These are phyloP conservation scores for Syngnathus floridae DNA, from an alignment of 2,113 vertebrate genomes.

Conservation along the genomic window DNA sequence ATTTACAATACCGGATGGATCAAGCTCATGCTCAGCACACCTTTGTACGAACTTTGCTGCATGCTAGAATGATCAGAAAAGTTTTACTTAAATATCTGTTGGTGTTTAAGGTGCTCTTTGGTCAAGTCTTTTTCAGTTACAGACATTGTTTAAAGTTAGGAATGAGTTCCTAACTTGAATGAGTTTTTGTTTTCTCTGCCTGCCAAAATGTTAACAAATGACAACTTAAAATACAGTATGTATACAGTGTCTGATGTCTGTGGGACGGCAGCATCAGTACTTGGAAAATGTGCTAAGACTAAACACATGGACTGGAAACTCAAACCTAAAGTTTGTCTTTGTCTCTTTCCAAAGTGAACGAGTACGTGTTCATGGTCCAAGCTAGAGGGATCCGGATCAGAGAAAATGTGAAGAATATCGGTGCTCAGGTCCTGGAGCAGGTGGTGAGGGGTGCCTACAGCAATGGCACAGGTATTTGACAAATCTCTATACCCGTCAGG, in stretches of 20 bases:
- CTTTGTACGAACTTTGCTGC: no score
- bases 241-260: background rate
- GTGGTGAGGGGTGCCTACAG: conserved; percentile 90
- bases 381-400: conserved; percentile 89
- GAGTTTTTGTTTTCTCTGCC: background rate
- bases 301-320: background rate
- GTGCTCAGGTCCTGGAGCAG: conserved; percentile 92
- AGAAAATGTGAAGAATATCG: conserved; percentile 88
- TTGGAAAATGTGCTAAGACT: background rate
- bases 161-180: no score
- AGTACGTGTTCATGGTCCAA: conserved; percentile 98
- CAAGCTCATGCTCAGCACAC: no score
- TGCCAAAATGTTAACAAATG: background rate
- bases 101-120: no score
- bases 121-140: no score
- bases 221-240: background rate
- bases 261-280: background rate
- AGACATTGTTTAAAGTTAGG: no score
- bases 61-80: no score
- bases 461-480: conserved; percentile 84
- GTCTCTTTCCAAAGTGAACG: conserved; percentile 79
- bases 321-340: conserved; percentile 6
- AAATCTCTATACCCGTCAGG: background rate
- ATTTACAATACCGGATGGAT: no score
- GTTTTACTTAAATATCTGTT: no score